Evolutionary conservation across 1,140 invertebrate species (phyloP), one percentile per base, ranked within the genome.

Genomic region (Drosophila varians): DNA sequence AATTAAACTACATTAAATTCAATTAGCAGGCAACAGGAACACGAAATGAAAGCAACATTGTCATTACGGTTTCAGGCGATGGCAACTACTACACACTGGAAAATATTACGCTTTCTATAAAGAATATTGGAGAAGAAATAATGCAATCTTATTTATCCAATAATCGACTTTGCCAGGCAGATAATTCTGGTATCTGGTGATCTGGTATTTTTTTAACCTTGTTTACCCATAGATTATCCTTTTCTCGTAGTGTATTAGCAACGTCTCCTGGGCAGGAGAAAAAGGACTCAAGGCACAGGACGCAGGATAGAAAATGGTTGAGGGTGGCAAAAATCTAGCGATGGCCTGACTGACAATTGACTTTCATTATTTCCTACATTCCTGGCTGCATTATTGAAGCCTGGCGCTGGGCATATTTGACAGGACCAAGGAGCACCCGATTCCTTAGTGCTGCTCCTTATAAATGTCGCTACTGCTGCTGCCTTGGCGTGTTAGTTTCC

Each of bases 1-100:
- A 89, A 89, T 89, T 89, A 89, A 89, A 89, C 77, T 87, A 89
- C 86, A 89, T 89, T 86, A 89, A 89, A 89, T 89, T 89, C 77
- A 89, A 89, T 80, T 80, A 89, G 66, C 84, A 77, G 61, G 73
- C 66, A 74, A 62, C 62, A 79, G 68, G 62, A 57, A 36, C 61
- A 77, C 79, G 71, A 72, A 79, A 68, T 73, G 61, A 73, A 76
- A 65, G 76, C 80, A 84, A 84, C 82, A 87, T 76, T 86, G 80
- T 79, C 73, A 86, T 76, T 86, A 80, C 61, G 66, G 79, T 84
- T 69, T 68, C 51, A 55, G 58, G 21, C 56, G 42, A 68, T 25
- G 43, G 42, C 60, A 61, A 60, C 56, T 11, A 60, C 25, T 14
- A 14, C 38, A n/a, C 55, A 64, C 60, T 58, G 52, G 6, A 3